These are phyloP conservation scores for Mallateleia sp. DNA, from an alignment of 2,888 invertebrate species.

Conservation along the genomic window DNA sequence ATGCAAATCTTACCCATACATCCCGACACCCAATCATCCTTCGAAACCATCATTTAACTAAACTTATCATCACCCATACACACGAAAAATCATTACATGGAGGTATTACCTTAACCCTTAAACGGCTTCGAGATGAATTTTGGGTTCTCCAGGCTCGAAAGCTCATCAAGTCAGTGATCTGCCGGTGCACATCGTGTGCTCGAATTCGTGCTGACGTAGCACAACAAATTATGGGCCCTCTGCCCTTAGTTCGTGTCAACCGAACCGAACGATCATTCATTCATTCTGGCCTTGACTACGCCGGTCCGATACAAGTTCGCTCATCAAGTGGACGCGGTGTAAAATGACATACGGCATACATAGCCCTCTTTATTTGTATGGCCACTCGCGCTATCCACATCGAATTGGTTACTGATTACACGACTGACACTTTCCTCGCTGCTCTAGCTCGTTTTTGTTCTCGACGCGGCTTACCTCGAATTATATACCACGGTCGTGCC, in stretches of 20 bases:
- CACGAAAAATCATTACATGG: constrained; percentile 34
- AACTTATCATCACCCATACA: background rate
- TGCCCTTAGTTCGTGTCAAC: constrained; percentile 21
- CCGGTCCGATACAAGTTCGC: no score
- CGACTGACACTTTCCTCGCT: background rate
- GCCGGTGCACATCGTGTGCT: constrained; percentile 54
- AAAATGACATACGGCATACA: background rate
- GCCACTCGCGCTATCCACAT: background rate
- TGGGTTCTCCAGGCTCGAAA: constrained; percentile 31
- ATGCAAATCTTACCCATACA: background rate
- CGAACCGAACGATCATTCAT: constrained; percentile 1
- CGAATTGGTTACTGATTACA: background rate
- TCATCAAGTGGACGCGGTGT: background rate
- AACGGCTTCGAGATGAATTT: background rate
- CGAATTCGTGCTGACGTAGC: constrained; percentile 19
- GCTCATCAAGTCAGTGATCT: constrained; percentile 25
- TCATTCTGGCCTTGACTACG: constrained; percentile 73
- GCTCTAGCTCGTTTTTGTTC: no score
- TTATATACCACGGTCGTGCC: no score
- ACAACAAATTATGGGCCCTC: constrained; percentile 21
- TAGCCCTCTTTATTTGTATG: background rate
- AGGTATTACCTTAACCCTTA: constrained; percentile 14
- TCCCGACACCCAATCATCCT: background rate
- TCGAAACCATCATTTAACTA: background rate
- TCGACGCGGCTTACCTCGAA: no score